Base-by-base conservation (phyloP, 1,140 invertebrate genomes). In the Conus ventricosus region DNA sequence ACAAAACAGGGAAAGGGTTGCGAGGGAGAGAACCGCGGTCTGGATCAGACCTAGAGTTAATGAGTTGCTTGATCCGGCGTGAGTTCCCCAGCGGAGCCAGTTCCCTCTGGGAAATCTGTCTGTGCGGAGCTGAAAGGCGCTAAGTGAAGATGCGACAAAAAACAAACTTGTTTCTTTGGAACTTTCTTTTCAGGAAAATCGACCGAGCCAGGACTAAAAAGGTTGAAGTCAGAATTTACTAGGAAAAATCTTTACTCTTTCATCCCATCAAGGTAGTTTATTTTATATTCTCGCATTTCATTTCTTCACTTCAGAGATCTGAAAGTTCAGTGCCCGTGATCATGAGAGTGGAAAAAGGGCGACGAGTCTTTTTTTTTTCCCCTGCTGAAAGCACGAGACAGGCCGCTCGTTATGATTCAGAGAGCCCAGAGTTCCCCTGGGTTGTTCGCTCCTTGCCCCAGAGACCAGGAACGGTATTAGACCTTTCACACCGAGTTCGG, bases 21-120 rank as follows among this genome's bases (percentile, higher is more conserved):
- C 7, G 7, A 8, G 17, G 25, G 11, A 25, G 39, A 51, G 51
- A 15, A 5, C 51, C 13, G 51, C 7, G 51, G 80, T 81, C 80
- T 81, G 27, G 39, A 54, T 81, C 80, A 51, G 80, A 81, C 51
- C 80, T 81, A 81, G 80, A 81, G 80, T 81, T 81, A 81, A 81
- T 81, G 80, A 81, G 27, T 39, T 81, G 80, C 27, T 51, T 81
- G 80, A 81, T 54, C 27, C 23, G 13, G 51, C 67, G 51, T 54
- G 39, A 54, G 13, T 5, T 54, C 39, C 5, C 39, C 23, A 6
- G 20, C 54, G 7, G 80, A 53, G 80, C 53, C 4, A 53, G 17
- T 23, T 23, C 15, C 80, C 10, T 23, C 80, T 7, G 76, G 76
- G 25, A 54, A 81, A 81, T 54, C 27, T 71, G 67, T 7, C 51